Evolutionary conservation across 2,888 invertebrate genomes (phyloP), one percentile per base, ranked within the genome.

Genomic region (Cyclophora punctaria): DNA sequence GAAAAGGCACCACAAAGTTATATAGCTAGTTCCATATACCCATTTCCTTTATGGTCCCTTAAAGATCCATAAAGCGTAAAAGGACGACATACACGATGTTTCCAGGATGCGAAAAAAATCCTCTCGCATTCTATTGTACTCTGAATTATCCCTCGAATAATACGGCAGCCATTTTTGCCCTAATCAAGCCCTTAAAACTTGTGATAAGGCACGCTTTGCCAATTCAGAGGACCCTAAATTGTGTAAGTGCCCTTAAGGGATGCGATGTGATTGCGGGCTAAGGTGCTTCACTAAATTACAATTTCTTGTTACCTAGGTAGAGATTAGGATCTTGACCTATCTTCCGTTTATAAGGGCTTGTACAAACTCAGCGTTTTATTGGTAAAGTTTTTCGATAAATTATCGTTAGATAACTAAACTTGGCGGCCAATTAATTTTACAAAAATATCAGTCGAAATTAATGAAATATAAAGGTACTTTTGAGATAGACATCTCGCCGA

Each of bases 141-240:
- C 45, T 49, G 35, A 55, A 54, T 52, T 40, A 44, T 52, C 61
- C 59, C 59, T 59, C 52, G 53, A 55, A 56, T 62, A 61, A 62
- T 61, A 59, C 51, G 60, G 64, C 57, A 60, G 60, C 61, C 66
- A 67, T 68, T 77, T 73, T 73, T 67, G 54, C 55, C 59, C 59
- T 68, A 76, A 80, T 79, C 71, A 73, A 64, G 67, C 60, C 64
- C 63, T 70, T 63, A 61, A 62, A 62, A 57, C 58, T 66, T 57
- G 42, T 61, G 79, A 80, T 80, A 79, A 75, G 71, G 70, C 82
- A 82, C 82, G 82, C 59, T 57, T 57, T 53, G 56, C 54, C 71
- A 63, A 71, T 78, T 71, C 63, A 64, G 52, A 48, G 51, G 37
- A 53, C 55, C 62, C 62, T 64, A 64, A 72, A 67, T 69, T 71